These are phyloP conservation scores for Eristalinus aeneus DNA, from an alignment of 2,888 invertebrate species.

Conservation along the genomic window DNA sequence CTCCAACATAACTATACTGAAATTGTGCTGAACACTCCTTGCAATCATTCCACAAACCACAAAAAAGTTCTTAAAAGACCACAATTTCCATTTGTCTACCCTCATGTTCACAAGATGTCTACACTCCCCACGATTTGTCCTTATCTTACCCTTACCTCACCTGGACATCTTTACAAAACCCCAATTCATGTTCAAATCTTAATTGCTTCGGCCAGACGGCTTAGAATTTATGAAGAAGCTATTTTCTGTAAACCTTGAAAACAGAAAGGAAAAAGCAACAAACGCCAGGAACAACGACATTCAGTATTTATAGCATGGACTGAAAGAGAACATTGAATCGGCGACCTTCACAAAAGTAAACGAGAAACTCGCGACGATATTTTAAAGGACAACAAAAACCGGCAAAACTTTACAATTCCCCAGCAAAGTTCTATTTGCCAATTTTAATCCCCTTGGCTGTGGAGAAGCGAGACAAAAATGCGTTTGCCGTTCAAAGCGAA, in stretches of 20 bases:
- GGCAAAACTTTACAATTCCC: slow-evolving; percentile 15
- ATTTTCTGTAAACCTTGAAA: background rate
- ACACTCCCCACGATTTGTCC: background rate
- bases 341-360: background rate
- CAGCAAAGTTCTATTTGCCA: slow-evolving; percentile 22
- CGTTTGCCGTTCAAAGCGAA: background rate
- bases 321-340: background rate
- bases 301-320: background rate
- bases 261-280: background rate
- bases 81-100: background rate
- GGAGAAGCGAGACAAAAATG: background rate
- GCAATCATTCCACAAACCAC: no score
- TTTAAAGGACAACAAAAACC: background rate
- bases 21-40: no score
- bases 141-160: background rate
- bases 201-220: background rate
- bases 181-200: background rate
- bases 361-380: slow-evolving; percentile 1
- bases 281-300: background rate
- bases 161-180: background rate
- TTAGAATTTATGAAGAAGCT: background rate
- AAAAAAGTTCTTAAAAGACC: no score
- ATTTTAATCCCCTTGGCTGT: slow-evolving; percentile 8
- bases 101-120: background rate
- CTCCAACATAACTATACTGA: no score